Evolutionary conservation across 2,797 vertebrate genomes (phyloP).

Genomic region (Micropoecilia bifurca): DNA sequence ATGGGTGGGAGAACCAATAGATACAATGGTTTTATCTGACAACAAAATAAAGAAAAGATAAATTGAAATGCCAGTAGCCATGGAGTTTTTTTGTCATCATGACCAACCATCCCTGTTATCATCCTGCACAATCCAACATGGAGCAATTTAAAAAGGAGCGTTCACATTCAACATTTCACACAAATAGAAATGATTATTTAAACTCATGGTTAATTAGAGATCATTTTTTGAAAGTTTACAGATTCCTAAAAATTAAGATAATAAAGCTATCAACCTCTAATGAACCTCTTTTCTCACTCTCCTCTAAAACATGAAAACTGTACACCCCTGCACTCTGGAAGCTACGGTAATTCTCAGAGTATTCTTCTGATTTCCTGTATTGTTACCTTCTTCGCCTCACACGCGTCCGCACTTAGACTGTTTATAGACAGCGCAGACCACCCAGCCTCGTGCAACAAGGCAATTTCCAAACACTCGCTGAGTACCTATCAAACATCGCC

Average conservation of each 20-base stretch:
- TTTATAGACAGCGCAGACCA: slow-evolving; percentile 25
- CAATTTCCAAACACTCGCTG: slow-evolving; percentile 47
- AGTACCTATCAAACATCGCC: slow-evolving; percentile 60
- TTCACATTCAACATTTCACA: neutral
- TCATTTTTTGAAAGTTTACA: neutral
- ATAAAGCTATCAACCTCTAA: neutral
- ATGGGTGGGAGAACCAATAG: neutral
- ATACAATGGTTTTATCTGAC: neutral
- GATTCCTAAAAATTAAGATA: neutral
- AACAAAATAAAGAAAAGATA: neutral
- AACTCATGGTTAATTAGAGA: neutral
- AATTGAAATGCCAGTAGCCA: neutral
- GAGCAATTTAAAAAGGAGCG: neutral
- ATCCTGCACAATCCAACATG: neutral
- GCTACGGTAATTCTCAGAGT: neutral
- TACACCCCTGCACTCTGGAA: neutral
- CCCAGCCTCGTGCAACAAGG: slow-evolving; percentile 31
- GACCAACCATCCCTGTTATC: neutral
- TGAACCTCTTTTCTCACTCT: neutral
- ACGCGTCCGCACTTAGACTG: slow-evolving; percentile 14
- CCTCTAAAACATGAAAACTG: neutral
- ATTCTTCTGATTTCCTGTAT: neutral
- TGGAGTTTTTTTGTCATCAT: neutral
- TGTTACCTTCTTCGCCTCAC: slow-evolving; percentile 31
- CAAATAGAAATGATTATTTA: neutral